These are phyloP conservation scores for Chloroceryle amazona DNA, from an alignment of 2,797 vertebrate species.

Conservation along the genomic window DNA sequence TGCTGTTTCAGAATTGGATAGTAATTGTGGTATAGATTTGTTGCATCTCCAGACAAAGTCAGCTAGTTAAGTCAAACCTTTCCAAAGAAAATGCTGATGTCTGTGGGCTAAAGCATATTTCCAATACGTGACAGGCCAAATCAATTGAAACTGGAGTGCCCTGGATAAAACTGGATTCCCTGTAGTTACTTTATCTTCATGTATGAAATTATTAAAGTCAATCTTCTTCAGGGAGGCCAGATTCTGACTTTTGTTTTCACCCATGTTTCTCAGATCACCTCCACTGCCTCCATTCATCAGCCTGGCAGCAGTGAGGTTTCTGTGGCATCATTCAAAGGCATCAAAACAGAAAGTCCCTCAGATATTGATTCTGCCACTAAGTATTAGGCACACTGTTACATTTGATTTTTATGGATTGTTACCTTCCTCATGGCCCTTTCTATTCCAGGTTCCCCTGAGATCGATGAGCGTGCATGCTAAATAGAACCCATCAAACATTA, in stretches of 20 bases:
- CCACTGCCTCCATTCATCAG: not conserved
- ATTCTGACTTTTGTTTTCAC: not conserved
- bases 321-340: slow-evolving; percentile 10
- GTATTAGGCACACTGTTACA: not conserved
- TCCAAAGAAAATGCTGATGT: not conserved
- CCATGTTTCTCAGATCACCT: not conserved
- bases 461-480: not conserved
- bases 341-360: slow-evolving; percentile 54
- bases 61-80: not conserved
- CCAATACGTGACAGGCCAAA: not conserved
- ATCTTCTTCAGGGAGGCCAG: not conserved
- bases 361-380: slow-evolving; percentile 48
- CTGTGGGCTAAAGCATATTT: not conserved
- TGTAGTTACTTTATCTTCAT: not conserved
- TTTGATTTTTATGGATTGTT: slow-evolving; percentile 51
- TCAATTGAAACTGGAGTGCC: not conserved
- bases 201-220: not conserved
- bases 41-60: not conserved
- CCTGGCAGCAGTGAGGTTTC: not conserved
- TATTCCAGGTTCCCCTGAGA: not conserved
- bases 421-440: slow-evolving; percentile 12
- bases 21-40: not conserved
- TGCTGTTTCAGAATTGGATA: not conserved
- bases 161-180: not conserved
- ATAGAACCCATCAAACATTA: not conserved